phyloP scores from a whole-genome alignment of 2,888 invertebrate genomes.

The Acholoe squamosa region DNA sequence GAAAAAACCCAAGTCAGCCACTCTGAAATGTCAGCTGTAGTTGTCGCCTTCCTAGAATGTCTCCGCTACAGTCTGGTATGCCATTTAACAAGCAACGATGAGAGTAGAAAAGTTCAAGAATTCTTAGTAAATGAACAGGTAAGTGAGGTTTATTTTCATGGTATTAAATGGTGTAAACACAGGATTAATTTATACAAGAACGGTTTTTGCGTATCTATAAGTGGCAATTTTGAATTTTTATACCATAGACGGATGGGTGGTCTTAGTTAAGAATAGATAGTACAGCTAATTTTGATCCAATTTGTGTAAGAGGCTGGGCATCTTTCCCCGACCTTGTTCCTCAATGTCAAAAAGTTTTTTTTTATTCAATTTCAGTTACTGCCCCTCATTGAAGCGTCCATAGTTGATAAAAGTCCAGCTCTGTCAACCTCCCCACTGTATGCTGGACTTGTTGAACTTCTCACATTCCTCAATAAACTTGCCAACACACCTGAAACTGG shows the following conservation, averaged over 20 bases:
- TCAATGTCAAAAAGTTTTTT: no score
- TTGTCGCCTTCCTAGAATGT: constrained; percentile 90
- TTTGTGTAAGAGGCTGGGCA: no score
- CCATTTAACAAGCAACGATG: constrained; percentile 73
- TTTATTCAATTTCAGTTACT: constrained; percentile 73
- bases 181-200: no score
- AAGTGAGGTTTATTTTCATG: background rate
- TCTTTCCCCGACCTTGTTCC: no score
- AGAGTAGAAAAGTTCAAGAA: constrained; percentile 32
- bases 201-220: no score
- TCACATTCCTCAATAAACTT: constrained; percentile 56
- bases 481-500: background rate
- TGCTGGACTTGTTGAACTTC: constrained; percentile 64
- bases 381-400: constrained; percentile 77
- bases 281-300: no score
- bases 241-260: no score
- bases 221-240: no score
- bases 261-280: no score
- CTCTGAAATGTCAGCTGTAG: constrained; percentile 88
- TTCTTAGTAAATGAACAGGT: constrained; percentile 66
- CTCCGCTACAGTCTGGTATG: constrained; percentile 86
- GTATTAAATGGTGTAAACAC: no score
- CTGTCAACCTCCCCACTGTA: constrained; percentile 76
- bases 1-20: constrained; percentile 87
- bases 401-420: constrained; percentile 73